Conservation (phyloP, 2,888 invertebrate genomes). For the Tetanocera ferruginea region DNA sequence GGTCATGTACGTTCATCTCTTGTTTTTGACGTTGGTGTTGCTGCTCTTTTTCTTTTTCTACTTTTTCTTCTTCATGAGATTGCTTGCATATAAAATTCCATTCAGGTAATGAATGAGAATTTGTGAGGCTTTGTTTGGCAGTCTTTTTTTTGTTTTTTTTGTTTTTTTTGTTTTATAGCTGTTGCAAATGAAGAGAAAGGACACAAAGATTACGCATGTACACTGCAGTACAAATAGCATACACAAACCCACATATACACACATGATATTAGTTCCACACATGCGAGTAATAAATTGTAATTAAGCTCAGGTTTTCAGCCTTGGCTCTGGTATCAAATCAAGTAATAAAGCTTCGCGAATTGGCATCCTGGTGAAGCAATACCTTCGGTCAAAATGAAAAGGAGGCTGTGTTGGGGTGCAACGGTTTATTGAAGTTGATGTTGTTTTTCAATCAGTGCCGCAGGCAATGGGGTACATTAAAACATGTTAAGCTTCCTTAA, state of each 20-base stretch:
- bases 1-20: slow-evolving; percentile 17
- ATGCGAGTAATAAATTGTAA: slow-evolving; percentile 44
- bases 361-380: neutral
- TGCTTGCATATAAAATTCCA: neutral
- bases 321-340: slow-evolving; percentile 11
- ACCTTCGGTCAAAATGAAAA: neutral
- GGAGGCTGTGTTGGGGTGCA: neutral
- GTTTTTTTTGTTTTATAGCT: too few species aligned
- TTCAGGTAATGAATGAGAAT: neutral
- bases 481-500: too few species aligned
- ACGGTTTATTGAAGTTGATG: neutral
- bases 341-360: slow-evolving; percentile 25
- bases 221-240: slow-evolving; percentile 18
- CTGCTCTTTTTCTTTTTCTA: neutral
- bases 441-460: too few species aligned
- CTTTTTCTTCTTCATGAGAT: neutral
- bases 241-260: neutral
- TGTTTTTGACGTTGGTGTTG: slow-evolving; percentile 16
- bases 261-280: slow-evolving; percentile 39
- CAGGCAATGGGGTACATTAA: neutral
- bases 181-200: too few species aligned
- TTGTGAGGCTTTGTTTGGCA: too few species aligned
- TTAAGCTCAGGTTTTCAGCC: slow-evolving; percentile 38
- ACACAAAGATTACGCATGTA: slow-evolving; percentile 25
- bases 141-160: too few species aligned